Conservation (phyloP, 2,888 invertebrate species). For the Himalopsyche tibetana region DNA sequence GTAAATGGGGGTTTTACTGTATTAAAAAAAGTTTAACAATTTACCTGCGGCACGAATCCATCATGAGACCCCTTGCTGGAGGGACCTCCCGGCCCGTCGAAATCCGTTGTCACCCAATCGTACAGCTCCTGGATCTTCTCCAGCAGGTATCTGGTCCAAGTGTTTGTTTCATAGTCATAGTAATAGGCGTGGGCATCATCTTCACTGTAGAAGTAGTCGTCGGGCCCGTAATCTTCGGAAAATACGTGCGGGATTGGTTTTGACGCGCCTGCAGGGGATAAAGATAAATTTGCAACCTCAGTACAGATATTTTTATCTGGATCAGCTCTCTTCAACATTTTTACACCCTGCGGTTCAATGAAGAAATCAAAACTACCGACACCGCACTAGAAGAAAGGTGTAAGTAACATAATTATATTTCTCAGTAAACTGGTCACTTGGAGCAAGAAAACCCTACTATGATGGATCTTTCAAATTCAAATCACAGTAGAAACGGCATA, state of each 20-base stretch:
- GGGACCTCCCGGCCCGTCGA: slow-evolving; percentile 69
- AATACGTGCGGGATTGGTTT: background rate
- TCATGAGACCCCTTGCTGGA: slow-evolving; percentile 53
- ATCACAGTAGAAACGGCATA: too few relatives aligned
- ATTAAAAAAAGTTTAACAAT: background rate
- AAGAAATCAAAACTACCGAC: too few relatives aligned
- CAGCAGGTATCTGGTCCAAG: slow-evolving; percentile 75
- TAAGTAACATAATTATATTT: too few relatives aligned
- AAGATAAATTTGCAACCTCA: background rate
- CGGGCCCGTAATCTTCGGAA: slow-evolving; percentile 67
- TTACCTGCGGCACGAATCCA: slow-evolving; percentile 60
- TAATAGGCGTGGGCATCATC: slow-evolving; percentile 71
- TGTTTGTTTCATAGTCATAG: slow-evolving; percentile 74
- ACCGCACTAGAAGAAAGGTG: too few relatives aligned
- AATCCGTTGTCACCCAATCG: slow-evolving; percentile 74
- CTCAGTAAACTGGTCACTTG: too few relatives aligned
- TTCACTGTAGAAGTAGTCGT: slow-evolving; percentile 74
- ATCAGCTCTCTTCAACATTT: too few relatives aligned
- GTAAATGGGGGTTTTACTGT: too few relatives aligned
- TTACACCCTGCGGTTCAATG: too few relatives aligned
- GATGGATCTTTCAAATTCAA: too few relatives aligned
- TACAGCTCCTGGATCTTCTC: slow-evolving; percentile 76
- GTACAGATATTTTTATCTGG: too few relatives aligned
- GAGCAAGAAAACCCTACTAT: too few relatives aligned
- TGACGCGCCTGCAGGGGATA: background rate